Evolutionary conservation across 1,140 invertebrate species (phyloP).

Genomic region (Lasioglossum baleicum): DNA sequence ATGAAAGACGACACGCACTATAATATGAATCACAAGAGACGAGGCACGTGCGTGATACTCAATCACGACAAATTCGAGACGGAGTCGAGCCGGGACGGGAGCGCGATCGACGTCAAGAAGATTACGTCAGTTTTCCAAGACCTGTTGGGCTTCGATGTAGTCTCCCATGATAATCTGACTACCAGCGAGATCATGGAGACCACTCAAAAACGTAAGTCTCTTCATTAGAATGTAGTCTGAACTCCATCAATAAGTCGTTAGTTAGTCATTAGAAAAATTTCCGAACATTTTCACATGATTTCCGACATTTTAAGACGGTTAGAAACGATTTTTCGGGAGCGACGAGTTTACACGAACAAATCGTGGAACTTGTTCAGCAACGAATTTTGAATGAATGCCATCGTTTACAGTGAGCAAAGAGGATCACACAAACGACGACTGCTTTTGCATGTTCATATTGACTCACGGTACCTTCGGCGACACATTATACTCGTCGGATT

Average conservation of each 20-base stretch:
- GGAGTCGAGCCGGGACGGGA: constrained; percentile 63
- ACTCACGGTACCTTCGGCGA: constrained; percentile 83
- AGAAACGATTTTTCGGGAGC: too few species aligned
- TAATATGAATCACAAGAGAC: constrained; percentile 83
- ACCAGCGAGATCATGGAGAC: constrained; percentile 60
- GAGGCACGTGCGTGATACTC: constrained; percentile 88
- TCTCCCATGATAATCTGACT: constrained; percentile 61
- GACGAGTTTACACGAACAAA: too few species aligned
- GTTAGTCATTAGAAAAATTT: too few species aligned
- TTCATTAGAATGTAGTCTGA: not conserved
- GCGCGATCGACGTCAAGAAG: constrained; percentile 61
- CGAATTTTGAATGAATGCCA: not conserved
- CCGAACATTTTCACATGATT: too few species aligned
- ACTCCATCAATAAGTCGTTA: too few species aligned
- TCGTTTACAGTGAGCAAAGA: constrained; percentile 64
- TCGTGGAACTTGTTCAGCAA: too few species aligned
- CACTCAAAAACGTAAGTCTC: constrained; percentile 64
- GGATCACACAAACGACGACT: constrained; percentile 83
- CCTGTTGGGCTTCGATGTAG: constrained; percentile 69
- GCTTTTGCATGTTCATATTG: constrained; percentile 83
- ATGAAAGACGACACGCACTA: constrained; percentile 79
- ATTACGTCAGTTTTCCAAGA: constrained; percentile 66
- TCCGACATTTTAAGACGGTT: too few species aligned
- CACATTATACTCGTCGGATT: constrained; percentile 82
- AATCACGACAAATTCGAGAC: constrained; percentile 85